Base-by-base conservation (phyloP, 2,888 invertebrate genomes). In the Ichneumon xanthorius region DNA sequence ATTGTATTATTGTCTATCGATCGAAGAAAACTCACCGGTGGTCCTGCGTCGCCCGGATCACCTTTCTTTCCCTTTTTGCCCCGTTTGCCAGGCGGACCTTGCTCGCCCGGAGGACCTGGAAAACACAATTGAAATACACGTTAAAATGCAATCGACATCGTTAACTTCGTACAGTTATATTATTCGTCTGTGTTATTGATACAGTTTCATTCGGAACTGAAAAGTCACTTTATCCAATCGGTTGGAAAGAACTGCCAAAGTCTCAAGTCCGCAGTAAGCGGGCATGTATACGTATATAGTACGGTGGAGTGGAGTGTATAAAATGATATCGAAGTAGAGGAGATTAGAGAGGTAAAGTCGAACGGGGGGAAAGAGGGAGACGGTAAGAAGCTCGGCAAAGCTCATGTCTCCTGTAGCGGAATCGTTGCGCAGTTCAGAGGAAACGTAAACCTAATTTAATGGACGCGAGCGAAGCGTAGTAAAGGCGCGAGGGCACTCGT, bases 41-140 rank as follows among this genome's bases (percentile, higher is more conserved):
- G 95, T 73, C 98, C 93, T 82, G 96, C 94, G 90, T 97, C 98
- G 87, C 98, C 98, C 19, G 96, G 92, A 92, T 98, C 98, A 26
- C 98, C 98, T 93, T 97, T 98, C 94, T 97, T 98, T 90, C 98
- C 98, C 92, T 97, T 97, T 94, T 97, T 97, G 90, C 98, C 98
- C 92, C 97, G 95, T 94, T 98, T 98, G 88, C 98, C 98, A 16
- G 97, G 97, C 67, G 97, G 97, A 70, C 98, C 98, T 82, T 97
- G 96, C 26, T 97, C 97, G 89, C 98, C 98, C 87, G 95, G 95
- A 79, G 96, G 95, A 90, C 96, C 96, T 95, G 96, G 84, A 95
- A 95, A 40, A 40, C 50, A 86, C 19, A 78, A 63, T 37, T 7
- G 63, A 86, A 83, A 78, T 82, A 76, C 80, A 72, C 19, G 53